Base-by-base conservation (phyloP, 2,888 invertebrate species). In the Osmoderma eremita region DNA sequence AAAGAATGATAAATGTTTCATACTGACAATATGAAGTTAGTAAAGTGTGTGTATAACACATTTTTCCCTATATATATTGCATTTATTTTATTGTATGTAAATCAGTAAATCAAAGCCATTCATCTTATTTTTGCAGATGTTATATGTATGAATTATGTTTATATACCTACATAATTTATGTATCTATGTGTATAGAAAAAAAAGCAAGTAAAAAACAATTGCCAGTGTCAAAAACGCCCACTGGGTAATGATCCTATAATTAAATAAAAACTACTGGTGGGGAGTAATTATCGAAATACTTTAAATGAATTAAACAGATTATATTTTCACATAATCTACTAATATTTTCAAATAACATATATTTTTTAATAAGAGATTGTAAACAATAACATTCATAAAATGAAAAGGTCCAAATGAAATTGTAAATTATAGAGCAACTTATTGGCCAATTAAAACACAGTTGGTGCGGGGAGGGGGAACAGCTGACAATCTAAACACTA, bases 401-500 rank as follows among this genome's bases (percentile, higher is more conserved):
- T 10, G 5, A 45, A 58, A 58, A 51, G 15, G 18, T 45, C 45
- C 12, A 61, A 63, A 63, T 24, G 17, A 51, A 64, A 61, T 51
- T 64, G 53, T 68, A 64, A 58, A 49, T 64, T 65, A 51, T 64
- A 64, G 42, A 58, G 42, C 17, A 24, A 61, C 42, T 48, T 38
- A 54, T 54, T 65, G 69, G 69, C 77, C 76, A 78, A 78, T 78
- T 71, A 74, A 70, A 75, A 71, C 73, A 72, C 70, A 38, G 64
- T 64, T 64, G 76, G 74, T 75, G 67, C 75, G 73, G 71, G 74
- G 74, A 73, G 78, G 79, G 80, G 80, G 78, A 80, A 79, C 81
- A 81, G 80, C 80, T 81, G 81, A 81, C 81, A 79, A 78, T 73
- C 80, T 76, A 80, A 81, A 80, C 74, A 75, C 72, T 74, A 74